Base-by-base conservation (phyloP, 2,888 invertebrate genomes). In the Drosophila buzzatii region DNA sequence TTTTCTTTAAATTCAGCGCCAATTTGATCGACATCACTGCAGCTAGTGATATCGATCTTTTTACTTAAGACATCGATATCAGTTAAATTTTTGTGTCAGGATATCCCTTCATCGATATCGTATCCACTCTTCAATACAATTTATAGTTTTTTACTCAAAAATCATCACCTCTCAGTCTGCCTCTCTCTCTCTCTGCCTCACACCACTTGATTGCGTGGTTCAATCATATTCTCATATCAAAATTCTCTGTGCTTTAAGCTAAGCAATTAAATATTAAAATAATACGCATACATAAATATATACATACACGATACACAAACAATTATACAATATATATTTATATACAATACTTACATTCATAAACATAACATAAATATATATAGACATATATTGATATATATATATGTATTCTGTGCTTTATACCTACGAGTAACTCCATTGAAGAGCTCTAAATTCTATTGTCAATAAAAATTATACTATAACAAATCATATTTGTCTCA, bases 221-320 rank as follows among this genome's bases (percentile, higher is more conserved):
- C 79, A 79, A 76, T 79, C 81, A 85, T 82, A 81, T 87, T 85
- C 89, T 85, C 89, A 85, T 85, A 85, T 85, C 85, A 89, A 85
- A 87, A 89, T 89, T 85, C 75, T 87, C 73, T 85, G 90, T 89
- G 85, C 85, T 85, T 89, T 85, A 85, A 85, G 85, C 85, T 85
- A 89, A 87, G 88, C 88, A 85, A 85, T 85, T 85, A 82, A 71
- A 67, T 79, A 70, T 57, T 57, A 65, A 62, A 71, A 33, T 59
- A 60, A 35, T 60, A 70, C 58, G 69, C 61, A 70, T 62, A 76
- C 44, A 76, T 62, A 64, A 49, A 73, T 65, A 70, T 64, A 52
- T 49, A 74, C 59, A 77, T 79, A 79, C 55, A 75, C 44, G 53
- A 67, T 63, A 64, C 31, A 65, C 64, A 58, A 63, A 71, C 64